A percentile compares a stretch with the other conserved stretches of the same genome.
These are phyloP conservation scores for Thymelicus lineola DNA, from an alignment of 2,888 invertebrate genomes.

Conservation along the genomic window DNA sequence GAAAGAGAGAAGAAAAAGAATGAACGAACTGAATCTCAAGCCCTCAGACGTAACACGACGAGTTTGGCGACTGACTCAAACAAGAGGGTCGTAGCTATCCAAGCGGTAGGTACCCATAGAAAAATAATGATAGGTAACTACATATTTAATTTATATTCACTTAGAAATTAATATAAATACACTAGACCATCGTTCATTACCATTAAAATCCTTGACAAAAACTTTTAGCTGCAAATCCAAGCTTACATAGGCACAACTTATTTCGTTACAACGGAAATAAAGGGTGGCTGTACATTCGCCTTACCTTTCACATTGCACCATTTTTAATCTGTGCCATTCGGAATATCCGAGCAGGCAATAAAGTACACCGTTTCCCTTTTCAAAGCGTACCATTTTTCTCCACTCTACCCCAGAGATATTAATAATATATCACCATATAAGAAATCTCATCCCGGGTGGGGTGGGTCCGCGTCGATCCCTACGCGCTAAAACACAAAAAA, in stretches of 20 bases:
- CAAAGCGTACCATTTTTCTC: constrained; percentile 69
- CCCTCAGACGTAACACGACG: too few relatives aligned
- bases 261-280: constrained; percentile 21
- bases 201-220: background rate
- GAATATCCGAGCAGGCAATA: constrained; percentile 56
- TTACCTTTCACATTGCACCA: constrained; percentile 40
- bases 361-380: constrained; percentile 64
- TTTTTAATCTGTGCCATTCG: constrained; percentile 52
- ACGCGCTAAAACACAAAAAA: constrained; percentile 64
- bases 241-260: constrained; percentile 16
- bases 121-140: too few relatives aligned
- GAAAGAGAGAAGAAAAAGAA: too few relatives aligned
- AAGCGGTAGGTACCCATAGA: too few relatives aligned
- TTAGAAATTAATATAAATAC: too few relatives aligned
- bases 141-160: too few relatives aligned
- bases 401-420: constrained; percentile 69
- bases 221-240: constrained; percentile 3
- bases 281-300: constrained; percentile 30
- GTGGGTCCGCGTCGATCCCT: constrained; percentile 72
- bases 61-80: too few relatives aligned
- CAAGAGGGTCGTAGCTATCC: too few relatives aligned
- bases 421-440: constrained; percentile 81
- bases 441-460: constrained; percentile 77
- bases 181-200: too few relatives aligned
- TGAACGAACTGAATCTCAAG: too few relatives aligned